Conservation (phyloP, 2,797 vertebrate genomes). For the Corythornis leucogaster region DNA sequence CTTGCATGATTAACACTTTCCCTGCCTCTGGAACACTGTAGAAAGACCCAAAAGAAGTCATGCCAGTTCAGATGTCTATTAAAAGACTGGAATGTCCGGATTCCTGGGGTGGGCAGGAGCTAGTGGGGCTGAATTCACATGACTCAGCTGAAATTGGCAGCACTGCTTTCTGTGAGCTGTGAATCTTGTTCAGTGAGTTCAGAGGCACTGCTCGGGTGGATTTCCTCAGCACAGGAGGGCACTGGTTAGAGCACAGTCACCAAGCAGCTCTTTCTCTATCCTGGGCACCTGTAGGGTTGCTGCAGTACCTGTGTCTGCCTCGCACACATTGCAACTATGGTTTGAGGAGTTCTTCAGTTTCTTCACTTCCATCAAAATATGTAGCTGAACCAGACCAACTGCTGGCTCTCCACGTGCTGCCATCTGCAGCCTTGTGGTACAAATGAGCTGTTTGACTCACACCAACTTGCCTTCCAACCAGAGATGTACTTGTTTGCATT, state of each 20-base stretch:
- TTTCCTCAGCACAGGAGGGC: neutral
- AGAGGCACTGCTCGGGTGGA: accelerated
- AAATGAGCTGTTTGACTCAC: accelerated
- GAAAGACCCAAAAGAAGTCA: neutral
- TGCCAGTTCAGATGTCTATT: neutral
- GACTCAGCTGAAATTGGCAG: constrained; percentile 41
- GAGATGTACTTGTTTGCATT: neutral
- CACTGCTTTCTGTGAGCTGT: accelerated
- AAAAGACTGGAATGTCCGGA: neutral
- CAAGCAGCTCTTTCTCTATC: neutral
- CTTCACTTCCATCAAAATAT: neutral
- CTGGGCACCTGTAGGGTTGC: neutral
- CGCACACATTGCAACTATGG: accelerated
- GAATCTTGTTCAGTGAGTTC: neutral
- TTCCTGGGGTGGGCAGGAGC: constrained; percentile 43
- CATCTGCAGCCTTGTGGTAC: neutral
- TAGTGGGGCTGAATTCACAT: neutral
- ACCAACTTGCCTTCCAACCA: accelerated
- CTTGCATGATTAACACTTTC: constrained; percentile 16
- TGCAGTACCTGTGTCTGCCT: neutral
- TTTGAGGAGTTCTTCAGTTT: neutral
- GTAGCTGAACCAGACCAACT: neutral
- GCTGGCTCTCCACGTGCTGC: neutral
- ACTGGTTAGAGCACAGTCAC: neutral
- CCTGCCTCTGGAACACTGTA: neutral